Evolutionary conservation across 2,888 invertebrate genomes (phyloP).

Genomic region (Dasysyrphus albostriatus): DNA sequence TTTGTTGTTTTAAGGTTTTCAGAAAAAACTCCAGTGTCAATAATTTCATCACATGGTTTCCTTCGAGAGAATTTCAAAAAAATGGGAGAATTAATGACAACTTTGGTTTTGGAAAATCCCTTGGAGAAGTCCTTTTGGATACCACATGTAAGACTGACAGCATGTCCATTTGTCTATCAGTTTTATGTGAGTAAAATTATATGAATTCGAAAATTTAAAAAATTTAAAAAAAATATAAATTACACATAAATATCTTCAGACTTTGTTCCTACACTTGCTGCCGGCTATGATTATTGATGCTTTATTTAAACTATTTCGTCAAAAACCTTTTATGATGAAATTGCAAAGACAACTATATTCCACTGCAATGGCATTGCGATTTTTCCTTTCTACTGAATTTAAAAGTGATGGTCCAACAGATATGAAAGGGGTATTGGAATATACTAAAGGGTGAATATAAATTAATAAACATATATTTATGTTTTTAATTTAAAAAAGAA

Average conservation of each 20-base stretch:
- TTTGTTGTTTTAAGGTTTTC: constrained; percentile 19
- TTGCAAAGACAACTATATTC: constrained; percentile 77
- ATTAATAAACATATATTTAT: too few species aligned
- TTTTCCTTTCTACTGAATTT: constrained; percentile 79
- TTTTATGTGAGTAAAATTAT: constrained; percentile 22
- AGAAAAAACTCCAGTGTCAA: constrained; percentile 46
- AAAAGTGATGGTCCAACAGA: constrained; percentile 77
- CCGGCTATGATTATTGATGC: constrained; percentile 78
- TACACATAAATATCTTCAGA: neutral
- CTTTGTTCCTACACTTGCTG: constrained; percentile 78
- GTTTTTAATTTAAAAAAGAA: neutral
- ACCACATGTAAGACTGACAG: constrained; percentile 38
- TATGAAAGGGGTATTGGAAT: constrained; percentile 43
- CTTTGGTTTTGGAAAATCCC: neutral
- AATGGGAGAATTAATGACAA: neutral
- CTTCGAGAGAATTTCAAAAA: neutral
- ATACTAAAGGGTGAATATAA: constrained; percentile 75
- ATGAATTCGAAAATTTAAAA: neutral
- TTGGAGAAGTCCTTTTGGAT: constrained; percentile 52
- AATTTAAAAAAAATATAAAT: neutral
- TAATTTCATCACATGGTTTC: constrained; percentile 8
- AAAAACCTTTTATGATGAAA: constrained; percentile 77
- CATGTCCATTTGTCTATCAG: constrained; percentile 3
- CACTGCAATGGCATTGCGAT: constrained; percentile 78
- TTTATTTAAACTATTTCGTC: constrained; percentile 76